These are phyloP conservation scores for Momotus momota DNA, from an alignment of 2,797 vertebrate genomes.

Conservation along the genomic window DNA sequence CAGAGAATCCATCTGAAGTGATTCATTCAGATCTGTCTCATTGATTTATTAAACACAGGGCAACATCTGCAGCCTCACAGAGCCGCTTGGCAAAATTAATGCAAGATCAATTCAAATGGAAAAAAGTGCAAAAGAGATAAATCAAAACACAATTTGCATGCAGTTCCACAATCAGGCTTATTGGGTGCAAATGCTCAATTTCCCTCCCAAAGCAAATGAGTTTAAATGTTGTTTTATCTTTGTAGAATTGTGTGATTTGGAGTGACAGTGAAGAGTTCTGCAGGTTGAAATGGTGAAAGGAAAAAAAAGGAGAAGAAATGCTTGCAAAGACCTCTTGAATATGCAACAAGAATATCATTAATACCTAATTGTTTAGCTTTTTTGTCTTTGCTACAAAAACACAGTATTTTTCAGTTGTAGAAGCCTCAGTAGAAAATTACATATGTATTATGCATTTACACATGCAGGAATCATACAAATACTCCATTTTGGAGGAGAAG, in stretches of 20 bases:
- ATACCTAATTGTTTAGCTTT: constrained; percentile 78
- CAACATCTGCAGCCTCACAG: constrained; percentile 89
- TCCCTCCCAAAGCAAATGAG: constrained; percentile 82
- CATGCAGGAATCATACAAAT: constrained; percentile 61
- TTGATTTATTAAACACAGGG: constrained; percentile 92
- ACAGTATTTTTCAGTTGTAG: constrained; percentile 63
- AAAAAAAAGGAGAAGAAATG: constrained; percentile 68
- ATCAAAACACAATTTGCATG: constrained; percentile 88
- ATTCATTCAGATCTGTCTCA: constrained; percentile 90
- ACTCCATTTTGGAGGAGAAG: constrained; percentile 60
- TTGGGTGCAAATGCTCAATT: constrained; percentile 84
- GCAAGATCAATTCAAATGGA: constrained; percentile 89
- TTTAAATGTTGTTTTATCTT: constrained; percentile 82
- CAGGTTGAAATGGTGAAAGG: constrained; percentile 79
- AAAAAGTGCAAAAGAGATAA: constrained; percentile 87
- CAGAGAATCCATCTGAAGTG: constrained; percentile 88
- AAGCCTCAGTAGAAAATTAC: constrained; percentile 69
- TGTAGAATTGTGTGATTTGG: constrained; percentile 80
- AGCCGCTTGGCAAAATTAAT: constrained; percentile 86
- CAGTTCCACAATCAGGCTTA: constrained; percentile 85
- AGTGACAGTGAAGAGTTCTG: constrained; percentile 82
- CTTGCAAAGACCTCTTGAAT: constrained; percentile 81
- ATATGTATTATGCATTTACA: constrained; percentile 65
- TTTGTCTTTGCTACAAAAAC: constrained; percentile 71
- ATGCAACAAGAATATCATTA: constrained; percentile 82